phyloP scores from a whole-genome alignment of 53 echinoderm and acorn worm genomes.

The Mesocentrotus franciscanus region DNA sequence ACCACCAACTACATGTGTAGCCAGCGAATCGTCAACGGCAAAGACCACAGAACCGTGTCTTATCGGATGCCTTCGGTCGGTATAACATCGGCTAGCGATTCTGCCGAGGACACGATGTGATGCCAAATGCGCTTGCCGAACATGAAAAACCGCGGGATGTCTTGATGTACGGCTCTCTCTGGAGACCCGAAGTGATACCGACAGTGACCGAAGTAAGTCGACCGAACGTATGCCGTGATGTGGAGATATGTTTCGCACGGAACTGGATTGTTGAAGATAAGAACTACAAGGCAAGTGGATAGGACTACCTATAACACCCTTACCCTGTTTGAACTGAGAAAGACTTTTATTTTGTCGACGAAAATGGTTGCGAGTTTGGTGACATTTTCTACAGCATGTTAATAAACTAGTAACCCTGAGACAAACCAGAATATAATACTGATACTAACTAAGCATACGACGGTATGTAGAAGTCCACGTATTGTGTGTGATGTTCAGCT shows the following conservation, averaged over 20 bases:
- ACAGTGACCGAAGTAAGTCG: neutral
- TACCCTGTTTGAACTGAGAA: neutral
- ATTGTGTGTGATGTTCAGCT: neutral
- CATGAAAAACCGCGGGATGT: neutral
- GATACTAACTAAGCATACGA: too few relatives aligned
- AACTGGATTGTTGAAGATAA: neutral
- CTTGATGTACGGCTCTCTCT: neutral
- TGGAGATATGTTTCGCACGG: neutral
- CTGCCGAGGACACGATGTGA: constrained; percentile 66
- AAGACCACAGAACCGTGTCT: constrained; percentile 60
- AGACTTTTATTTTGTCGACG: neutral
- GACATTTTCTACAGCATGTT: neutral
- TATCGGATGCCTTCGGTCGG: constrained; percentile 68
- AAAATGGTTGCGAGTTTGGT: neutral
- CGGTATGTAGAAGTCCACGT: too few relatives aligned
- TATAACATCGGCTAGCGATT: constrained; percentile 63
- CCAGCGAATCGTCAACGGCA: constrained; percentile 65
- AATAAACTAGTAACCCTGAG: neutral
- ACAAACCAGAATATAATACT: neutral
- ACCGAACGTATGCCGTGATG: neutral
- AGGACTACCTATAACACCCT: neutral
- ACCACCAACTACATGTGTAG: constrained; percentile 70
- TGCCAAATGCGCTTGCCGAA: neutral
- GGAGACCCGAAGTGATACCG: neutral
- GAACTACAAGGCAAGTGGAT: neutral